Percentiles rank a stretch among this genome's conserved stretches.
phyloP scores from a whole-genome alignment of 2,797 vertebrate species.

The Hirundo rustica region DNA sequence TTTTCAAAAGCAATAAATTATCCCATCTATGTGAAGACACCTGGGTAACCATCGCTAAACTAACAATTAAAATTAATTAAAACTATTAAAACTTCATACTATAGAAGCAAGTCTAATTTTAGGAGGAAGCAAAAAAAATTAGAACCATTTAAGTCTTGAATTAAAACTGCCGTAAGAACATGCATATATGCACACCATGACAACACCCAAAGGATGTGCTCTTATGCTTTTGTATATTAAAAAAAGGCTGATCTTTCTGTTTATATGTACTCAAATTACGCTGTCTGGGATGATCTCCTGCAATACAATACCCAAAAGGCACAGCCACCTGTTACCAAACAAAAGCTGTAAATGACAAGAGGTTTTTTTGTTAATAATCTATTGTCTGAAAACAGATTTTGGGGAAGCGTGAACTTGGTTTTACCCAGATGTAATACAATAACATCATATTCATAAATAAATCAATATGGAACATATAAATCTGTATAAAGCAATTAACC shows the following conservation, averaged over 20 bases:
- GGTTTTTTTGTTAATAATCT: background rate
- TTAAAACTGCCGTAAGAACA: background rate
- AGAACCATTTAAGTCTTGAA: background rate
- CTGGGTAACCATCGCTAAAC: background rate
- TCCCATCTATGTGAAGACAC: background rate
- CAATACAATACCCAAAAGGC: background rate
- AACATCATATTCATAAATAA: background rate
- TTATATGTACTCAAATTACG: background rate
- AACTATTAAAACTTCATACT: background rate
- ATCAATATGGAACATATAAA: background rate
- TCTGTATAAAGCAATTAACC: background rate
- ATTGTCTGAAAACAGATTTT: background rate
- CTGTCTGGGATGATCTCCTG: background rate
- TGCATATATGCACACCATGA: background rate
- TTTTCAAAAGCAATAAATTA: background rate
- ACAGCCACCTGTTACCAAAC: background rate
- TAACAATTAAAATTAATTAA: background rate
- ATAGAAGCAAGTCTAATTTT: background rate
- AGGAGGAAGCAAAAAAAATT: background rate
- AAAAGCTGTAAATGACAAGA: background rate
- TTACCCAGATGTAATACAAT: background rate
- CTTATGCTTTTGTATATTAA: background rate
- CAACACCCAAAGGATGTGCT: background rate
- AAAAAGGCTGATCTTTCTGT: background rate
- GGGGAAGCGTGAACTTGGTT: background rate